phyloP scores from a whole-genome alignment of 2,888 invertebrate genomes.

The Mimumesa dahlbomi region DNA sequence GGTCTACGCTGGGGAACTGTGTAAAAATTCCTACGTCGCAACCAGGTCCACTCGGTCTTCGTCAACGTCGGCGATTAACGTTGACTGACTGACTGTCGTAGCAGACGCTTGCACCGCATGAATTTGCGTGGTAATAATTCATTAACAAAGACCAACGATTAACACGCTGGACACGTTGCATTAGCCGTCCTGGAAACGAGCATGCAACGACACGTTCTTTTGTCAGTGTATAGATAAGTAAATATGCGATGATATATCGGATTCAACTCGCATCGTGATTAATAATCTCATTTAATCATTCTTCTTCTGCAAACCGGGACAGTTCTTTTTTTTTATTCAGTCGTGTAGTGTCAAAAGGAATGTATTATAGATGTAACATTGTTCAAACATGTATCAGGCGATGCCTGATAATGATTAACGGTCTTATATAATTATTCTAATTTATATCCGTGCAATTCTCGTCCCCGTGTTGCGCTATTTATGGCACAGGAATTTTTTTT shows the following conservation, averaged over 20 bases:
- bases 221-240: not conserved
- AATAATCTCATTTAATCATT: slow-evolving; percentile 22
- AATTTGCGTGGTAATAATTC: slow-evolving; percentile 50
- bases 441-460: no score
- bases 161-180: slow-evolving; percentile 30
- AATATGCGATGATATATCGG: not conserved
- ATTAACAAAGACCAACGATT: slow-evolving; percentile 54
- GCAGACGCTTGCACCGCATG: slow-evolving; percentile 7
- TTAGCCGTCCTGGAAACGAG: slow-evolving; percentile 4
- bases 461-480: no score
- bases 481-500: no score
- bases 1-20: slow-evolving; percentile 8
- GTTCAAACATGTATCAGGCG: no score
- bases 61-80: slow-evolving; percentile 64
- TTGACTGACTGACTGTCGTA: slow-evolving; percentile 46
- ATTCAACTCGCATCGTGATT: slow-evolving; percentile 5
- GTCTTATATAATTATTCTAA: no score
- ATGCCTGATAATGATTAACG: no score
- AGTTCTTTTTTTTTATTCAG: no score
- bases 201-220: not conserved
- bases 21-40: slow-evolving; percentile 54
- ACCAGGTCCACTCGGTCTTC: slow-evolving; percentile 63
- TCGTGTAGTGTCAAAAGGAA: no score
- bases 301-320: no score
- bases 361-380: no score